Evolutionary conservation across 1,140 invertebrate genomes (phyloP).

Genomic region (Calliopsis andreniformis): DNA sequence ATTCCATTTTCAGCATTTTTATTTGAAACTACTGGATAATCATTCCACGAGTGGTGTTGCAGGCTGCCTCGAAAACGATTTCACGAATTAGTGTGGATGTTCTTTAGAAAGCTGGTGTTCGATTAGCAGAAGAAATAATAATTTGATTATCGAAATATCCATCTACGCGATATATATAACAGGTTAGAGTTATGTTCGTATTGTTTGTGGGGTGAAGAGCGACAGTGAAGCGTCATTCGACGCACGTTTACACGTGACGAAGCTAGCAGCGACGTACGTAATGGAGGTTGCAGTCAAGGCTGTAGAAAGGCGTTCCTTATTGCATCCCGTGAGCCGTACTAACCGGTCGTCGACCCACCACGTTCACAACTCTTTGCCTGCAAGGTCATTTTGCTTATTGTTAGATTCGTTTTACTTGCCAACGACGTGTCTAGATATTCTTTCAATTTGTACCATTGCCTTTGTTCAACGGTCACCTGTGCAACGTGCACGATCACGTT

Average conservation of each 20-base stretch:
- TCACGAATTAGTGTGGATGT: not conserved
- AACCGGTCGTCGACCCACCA: conserved; percentile 53
- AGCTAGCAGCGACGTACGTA: conserved; percentile 15
- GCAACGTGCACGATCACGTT: not conserved
- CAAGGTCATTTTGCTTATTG: conserved; percentile 63
- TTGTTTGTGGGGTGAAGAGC: too few relatives aligned
- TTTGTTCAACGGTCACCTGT: conserved; percentile 12
- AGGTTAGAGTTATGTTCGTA: not conserved
- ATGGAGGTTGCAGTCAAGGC: conserved; percentile 67
- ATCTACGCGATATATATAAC: not conserved
- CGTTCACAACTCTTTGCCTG: conserved; percentile 35
- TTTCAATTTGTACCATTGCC: not conserved
- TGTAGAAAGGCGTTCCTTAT: conserved; percentile 62
- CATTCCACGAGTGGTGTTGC: not conserved
- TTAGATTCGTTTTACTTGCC: conserved; percentile 39
- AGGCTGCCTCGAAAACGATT: too few relatives aligned
- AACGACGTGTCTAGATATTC: conserved; percentile 1
- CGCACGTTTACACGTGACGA: conserved; percentile 53
- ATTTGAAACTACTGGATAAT: not conserved
- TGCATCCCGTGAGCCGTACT: conserved; percentile 40
- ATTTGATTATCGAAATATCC: conserved; percentile 22
- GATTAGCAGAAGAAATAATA: too few relatives aligned
- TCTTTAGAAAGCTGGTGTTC: too few relatives aligned
- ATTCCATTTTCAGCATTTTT: conserved; percentile 3
- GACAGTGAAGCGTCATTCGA: conserved; percentile 51